Conservation (phyloP, 2,888 invertebrate species). For the Galeopsomyia nigrocyanea region DNA sequence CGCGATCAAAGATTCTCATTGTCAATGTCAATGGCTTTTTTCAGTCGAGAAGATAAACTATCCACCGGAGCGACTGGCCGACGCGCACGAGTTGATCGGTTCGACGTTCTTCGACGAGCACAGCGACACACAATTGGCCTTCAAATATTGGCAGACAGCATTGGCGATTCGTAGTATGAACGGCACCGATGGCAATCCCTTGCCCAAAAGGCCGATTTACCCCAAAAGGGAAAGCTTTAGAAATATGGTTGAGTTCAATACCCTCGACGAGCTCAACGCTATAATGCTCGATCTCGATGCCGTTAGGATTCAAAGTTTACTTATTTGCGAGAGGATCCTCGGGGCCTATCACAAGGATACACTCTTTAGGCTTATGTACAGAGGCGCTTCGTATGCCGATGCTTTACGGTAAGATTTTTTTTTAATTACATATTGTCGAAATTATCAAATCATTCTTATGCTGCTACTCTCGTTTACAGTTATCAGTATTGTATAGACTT, state of each 20-base stretch:
- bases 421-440: neutral
- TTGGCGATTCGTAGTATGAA: conserved; percentile 73
- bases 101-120: conserved; percentile 91
- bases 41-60: conserved; percentile 71
- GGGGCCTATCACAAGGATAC: conserved; percentile 90
- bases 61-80: conserved; percentile 79
- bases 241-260: conserved; percentile 81
- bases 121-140: conserved; percentile 80
- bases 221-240: conserved; percentile 76
- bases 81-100: conserved; percentile 90
- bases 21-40: conserved; percentile 17
- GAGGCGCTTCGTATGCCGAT: conserved; percentile 82
- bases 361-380: conserved; percentile 81
- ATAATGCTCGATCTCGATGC: conserved; percentile 86
- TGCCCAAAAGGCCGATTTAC: conserved; percentile 72
- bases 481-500: conserved; percentile 89
- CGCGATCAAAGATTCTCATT: no score
- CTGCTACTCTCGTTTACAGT: conserved; percentile 51
- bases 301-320: conserved; percentile 87
- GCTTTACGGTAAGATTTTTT: conserved; percentile 70
- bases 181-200: conserved; percentile 56
- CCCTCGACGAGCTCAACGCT: conserved; percentile 79
- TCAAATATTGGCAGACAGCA: conserved; percentile 86
- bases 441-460: conserved; percentile 1
- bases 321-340: conserved; percentile 89